Percentiles rank a stretch among this genome's conserved stretches.
phyloP scores from a whole-genome alignment of 1,140 invertebrate species.

The Wiebesia pumilae region DNA sequence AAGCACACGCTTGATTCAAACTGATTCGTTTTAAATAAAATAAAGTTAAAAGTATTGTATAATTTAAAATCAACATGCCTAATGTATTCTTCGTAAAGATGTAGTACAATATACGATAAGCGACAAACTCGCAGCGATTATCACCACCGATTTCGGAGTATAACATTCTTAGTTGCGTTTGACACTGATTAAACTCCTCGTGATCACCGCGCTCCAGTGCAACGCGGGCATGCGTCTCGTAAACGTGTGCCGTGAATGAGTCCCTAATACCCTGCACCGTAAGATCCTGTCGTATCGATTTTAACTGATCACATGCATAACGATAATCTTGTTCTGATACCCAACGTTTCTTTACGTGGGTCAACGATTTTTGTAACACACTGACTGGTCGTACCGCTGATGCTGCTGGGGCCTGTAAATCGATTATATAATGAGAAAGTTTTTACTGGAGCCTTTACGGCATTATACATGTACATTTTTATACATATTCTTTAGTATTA shows the following conservation, averaged over 20 bases:
- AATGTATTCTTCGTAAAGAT: constrained; percentile 97
- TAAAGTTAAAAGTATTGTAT: background rate
- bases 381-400: constrained; percentile 91
- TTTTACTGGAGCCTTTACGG: too few species aligned
- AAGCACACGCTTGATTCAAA: background rate
- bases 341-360: constrained; percentile 94
- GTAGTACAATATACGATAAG: constrained; percentile 97
- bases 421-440: too few species aligned
- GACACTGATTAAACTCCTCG: constrained; percentile 99
- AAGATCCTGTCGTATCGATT: constrained; percentile 98
- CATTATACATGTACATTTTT: too few species aligned
- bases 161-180: constrained; percentile 96
- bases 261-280: constrained; percentile 97
- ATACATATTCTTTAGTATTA: too few species aligned
- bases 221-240: constrained; percentile 98
- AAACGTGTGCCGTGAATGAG: constrained; percentile 95
- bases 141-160: constrained; percentile 83
- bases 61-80: constrained; percentile 79
- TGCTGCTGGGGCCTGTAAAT: constrained; percentile 88
- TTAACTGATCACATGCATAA: constrained; percentile 98
- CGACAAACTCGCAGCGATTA: constrained; percentile 92
- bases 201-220: constrained; percentile 98
- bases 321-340: constrained; percentile 92
- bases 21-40: background rate
- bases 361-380: constrained; percentile 89